Evolutionary conservation across 2,113 vertebrate genomes (phyloP).

Genomic region (Seriola quinqueradiata): DNA sequence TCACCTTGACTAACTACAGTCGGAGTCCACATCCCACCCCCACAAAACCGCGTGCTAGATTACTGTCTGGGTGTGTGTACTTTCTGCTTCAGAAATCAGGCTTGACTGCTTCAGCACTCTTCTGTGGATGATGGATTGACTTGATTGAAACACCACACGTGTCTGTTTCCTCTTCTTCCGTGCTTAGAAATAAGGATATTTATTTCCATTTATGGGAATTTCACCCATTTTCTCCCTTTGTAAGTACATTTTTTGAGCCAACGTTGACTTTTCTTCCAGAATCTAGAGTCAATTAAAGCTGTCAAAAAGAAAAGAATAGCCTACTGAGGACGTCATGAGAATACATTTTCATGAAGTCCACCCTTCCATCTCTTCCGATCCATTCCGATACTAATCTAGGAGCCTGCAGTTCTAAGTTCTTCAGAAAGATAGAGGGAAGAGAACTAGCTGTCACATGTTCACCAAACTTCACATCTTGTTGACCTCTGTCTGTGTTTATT

Average conservation of each 20-base stretch:
- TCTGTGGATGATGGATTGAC: conserved; percentile 40
- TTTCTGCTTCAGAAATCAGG: conserved; percentile 17
- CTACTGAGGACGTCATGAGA: conserved; percentile 22
- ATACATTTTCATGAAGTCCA: neutral
- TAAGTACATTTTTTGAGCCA: neutral
- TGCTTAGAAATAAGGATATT: neutral
- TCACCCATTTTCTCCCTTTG: neutral
- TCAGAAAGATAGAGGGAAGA: neutral
- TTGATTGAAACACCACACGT: conserved; percentile 22
- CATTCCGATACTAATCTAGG: conserved; percentile 17
- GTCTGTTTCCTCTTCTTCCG: neutral
- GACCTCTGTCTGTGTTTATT: neutral
- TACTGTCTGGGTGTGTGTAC: neutral
- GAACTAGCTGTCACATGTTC: neutral
- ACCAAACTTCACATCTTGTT: conserved; percentile 1
- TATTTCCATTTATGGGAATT: neutral
- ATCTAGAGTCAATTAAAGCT: neutral
- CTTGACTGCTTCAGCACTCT: conserved; percentile 20
- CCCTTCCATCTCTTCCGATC: neutral
- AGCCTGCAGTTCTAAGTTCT: neutral
- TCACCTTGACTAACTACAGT: conserved; percentile 28
- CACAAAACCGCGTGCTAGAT: neutral
- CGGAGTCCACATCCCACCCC: neutral
- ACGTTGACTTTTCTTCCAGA: neutral
- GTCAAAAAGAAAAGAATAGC: conserved; percentile 18